These are phyloP conservation scores for Calameuta idolon DNA, from an alignment of 2,888 invertebrate species.

Conservation along the genomic window DNA sequence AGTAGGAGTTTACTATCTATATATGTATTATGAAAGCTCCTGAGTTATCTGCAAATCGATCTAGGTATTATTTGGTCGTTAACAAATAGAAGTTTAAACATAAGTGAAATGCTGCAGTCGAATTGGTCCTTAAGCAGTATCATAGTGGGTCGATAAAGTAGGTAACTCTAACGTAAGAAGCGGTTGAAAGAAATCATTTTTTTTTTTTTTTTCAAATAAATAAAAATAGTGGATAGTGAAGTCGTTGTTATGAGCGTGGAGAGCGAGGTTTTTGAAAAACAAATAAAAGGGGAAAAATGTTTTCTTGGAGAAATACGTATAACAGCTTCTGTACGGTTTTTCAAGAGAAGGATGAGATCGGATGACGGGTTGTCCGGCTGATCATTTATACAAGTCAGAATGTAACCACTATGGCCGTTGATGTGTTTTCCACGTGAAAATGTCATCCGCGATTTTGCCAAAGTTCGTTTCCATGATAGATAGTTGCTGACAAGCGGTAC, in stretches of 20 bases:
- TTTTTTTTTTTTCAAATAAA: background rate
- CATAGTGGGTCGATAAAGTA: background rate
- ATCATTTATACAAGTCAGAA: slow-evolving; percentile 45
- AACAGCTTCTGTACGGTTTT: background rate
- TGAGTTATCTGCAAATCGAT: background rate
- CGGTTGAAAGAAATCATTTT: too few relatives aligned
- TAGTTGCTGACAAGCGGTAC: background rate
- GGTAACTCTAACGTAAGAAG: too few relatives aligned
- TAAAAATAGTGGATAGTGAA: background rate
- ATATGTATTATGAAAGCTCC: background rate
- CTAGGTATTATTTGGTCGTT: background rate
- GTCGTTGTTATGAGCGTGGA: background rate
- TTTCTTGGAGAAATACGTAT: background rate
- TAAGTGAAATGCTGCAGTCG: background rate
- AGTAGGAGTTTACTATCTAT: background rate
- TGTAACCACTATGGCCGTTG: slow-evolving; percentile 40
- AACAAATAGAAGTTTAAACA: background rate
- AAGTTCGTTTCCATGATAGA: slow-evolving; percentile 5
- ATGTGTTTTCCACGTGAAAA: slow-evolving; percentile 27
- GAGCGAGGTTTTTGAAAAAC: background rate
- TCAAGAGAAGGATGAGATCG: background rate
- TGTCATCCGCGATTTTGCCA: background rate
- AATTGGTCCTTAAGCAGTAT: background rate
- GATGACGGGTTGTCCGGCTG: background rate
- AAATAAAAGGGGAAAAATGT: background rate